Evolutionary conservation across 2,888 invertebrate genomes (phyloP).

Genomic region (Dynastes grantii): DNA sequence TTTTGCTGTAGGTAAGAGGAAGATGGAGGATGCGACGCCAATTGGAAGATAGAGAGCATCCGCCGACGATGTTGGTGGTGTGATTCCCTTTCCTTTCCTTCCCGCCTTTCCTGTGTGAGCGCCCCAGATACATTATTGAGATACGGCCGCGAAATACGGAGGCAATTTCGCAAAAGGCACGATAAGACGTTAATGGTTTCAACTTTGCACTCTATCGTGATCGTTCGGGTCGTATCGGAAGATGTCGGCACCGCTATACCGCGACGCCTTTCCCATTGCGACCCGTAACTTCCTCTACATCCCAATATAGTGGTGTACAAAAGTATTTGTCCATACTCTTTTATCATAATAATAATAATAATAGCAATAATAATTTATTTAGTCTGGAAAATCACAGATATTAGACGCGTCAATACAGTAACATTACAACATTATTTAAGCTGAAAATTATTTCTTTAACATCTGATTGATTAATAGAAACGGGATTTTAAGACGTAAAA

Average conservation of each 20-base stretch:
- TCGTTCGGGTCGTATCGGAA: conserved; percentile 59
- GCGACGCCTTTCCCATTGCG: not conserved
- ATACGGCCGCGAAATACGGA: conserved; percentile 71
- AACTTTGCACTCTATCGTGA: conserved; percentile 75
- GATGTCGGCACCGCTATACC: conserved; percentile 55
- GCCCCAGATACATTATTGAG: conserved; percentile 70
- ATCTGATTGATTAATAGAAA: no score
- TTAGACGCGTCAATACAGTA: no score
- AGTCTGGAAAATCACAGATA: no score
- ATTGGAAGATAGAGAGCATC: conserved; percentile 48
- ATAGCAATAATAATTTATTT: no score
- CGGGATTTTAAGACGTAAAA: no score
- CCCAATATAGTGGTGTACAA: no score
- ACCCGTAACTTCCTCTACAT: no score
- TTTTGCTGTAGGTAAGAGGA: not conserved
- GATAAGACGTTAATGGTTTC: conserved; percentile 75
- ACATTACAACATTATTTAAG: no score
- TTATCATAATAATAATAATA: no score
- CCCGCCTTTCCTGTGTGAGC: conserved; percentile 47
- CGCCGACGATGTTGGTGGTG: not conserved
- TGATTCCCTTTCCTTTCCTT: not conserved
- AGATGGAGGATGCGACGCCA: conserved; percentile 42
- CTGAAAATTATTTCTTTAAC: no score
- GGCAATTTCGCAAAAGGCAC: conserved; percentile 70
- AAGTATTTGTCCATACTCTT: no score